Evolutionary conservation across 2,888 invertebrate genomes (phyloP).

Genomic region (Hyppa rectilinea): DNA sequence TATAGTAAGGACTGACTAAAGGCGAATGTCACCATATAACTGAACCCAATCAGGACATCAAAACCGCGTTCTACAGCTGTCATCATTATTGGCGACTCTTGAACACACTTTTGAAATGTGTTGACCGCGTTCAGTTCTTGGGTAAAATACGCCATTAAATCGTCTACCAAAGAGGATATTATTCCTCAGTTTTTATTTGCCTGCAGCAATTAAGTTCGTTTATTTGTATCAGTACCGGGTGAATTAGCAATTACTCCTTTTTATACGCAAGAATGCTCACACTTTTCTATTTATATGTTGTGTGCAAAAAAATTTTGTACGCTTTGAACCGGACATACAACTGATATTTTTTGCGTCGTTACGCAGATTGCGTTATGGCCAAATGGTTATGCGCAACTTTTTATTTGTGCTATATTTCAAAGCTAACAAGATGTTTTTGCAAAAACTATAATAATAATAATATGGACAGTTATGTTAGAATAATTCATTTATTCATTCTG

Average conservation of each 20-base stretch:
- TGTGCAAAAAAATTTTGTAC: conserved; percentile 15
- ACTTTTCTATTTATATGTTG: neutral
- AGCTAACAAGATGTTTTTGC: conserved; percentile 3
- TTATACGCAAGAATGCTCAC: neutral
- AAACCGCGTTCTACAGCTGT: neutral
- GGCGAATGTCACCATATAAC: no score
- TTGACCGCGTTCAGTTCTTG: neutral
- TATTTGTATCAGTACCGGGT: neutral
- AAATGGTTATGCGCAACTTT: neutral
- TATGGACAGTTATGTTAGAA: conserved; percentile 19
- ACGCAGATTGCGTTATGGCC: neutral
- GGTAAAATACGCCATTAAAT: neutral
- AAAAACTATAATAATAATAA: conserved; percentile 23
- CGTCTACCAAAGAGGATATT: neutral
- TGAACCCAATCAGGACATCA: neutral
- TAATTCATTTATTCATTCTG: neutral
- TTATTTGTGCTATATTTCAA: neutral
- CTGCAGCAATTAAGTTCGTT: neutral
- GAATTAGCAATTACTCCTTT: neutral
- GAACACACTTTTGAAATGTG: neutral
- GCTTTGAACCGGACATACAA: neutral
- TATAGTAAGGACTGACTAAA: neutral
- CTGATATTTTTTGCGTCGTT: neutral
- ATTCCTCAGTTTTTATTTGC: neutral
- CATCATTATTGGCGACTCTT: neutral